These are phyloP conservation scores for Antheraea yamamai DNA, from an alignment of 2,888 invertebrate genomes.

Conservation along the genomic window DNA sequence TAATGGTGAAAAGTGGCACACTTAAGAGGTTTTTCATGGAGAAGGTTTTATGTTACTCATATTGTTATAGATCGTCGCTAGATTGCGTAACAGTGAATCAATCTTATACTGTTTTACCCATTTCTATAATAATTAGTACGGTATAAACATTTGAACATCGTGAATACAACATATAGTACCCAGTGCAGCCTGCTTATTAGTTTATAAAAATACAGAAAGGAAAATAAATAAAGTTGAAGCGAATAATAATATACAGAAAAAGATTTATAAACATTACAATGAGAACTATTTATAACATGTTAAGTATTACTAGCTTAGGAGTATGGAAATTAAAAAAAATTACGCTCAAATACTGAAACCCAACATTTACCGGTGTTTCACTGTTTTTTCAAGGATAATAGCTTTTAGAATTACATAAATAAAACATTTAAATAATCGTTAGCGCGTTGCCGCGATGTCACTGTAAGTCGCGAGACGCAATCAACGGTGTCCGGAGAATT, in stretches of 20 bases:
- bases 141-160: too few relatives aligned
- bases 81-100: too few relatives aligned
- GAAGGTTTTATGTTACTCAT: too few relatives aligned
- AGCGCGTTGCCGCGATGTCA: constrained; percentile 27
- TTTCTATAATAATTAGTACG: too few relatives aligned
- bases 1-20: too few relatives aligned
- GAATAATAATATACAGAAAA: background rate
- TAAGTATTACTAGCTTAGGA: background rate
- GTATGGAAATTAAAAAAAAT: background rate
- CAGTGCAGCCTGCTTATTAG: too few relatives aligned
- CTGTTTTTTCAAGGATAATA: background rate
- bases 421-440: constrained; percentile 1
- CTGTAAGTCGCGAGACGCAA: constrained; percentile 36
- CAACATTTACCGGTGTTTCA: background rate
- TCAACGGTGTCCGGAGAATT: constrained; percentile 45
- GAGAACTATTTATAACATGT: background rate
- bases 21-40: too few relatives aligned
- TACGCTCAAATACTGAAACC: background rate
- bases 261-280: background rate
- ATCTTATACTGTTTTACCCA: too few relatives aligned
- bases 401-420: background rate
- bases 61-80: too few relatives aligned
- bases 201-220: background rate
- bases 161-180: too few relatives aligned
- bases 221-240: background rate